Evolutionary conservation across 2,797 vertebrate species (phyloP), one percentile per base, ranked within the genome.

Genomic region (Esox lucius): DNA sequence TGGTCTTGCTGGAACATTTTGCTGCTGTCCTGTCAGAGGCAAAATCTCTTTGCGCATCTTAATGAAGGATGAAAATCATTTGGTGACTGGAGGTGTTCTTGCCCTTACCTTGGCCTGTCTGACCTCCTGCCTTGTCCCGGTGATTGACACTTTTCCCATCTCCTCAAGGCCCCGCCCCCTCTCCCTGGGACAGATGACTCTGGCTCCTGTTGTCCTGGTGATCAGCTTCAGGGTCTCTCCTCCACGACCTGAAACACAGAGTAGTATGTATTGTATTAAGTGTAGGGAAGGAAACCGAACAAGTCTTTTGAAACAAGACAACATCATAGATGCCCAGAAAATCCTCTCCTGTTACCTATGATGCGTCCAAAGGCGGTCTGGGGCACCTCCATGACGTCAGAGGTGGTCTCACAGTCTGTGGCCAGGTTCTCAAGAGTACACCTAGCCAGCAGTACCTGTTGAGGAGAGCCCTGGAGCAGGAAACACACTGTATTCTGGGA

Each of bases 161-260:
- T 91, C 89, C 0, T 82, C 84, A 0, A 89, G 82, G 9, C 79
- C 59, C 0, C 72, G 78, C 0, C 71, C 78, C 1, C 85, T 86
- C 16, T 95, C 90, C 53, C 87, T 93, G 8, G 91, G 85, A 82
- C 95, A 97, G 2, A 71, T 68, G 62, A 98, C 93, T 68, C 88
- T 93, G 59, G 96, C 97, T 66, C 97, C 96, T 0, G 96, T 95
- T 33, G 86, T 94, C 68, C 92, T 93, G 78, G 91, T 93, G 73
- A 98, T 96, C 17, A 91, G 81, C 53, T 94, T 95, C 28, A 98
- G 80, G 0, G 92, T 95, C 84, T 96, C 96, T 0, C 96, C 96
- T 0, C 96, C 95, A 49, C 95, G 93, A 22, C 97, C 97, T 98
- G 81, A 33, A 28, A 39, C 71, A 56, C 73, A 56, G 71, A 31